These are phyloP conservation scores for Clarias macrocephalus DNA, from an alignment of 2,113 vertebrate species.

Conservation along the genomic window DNA sequence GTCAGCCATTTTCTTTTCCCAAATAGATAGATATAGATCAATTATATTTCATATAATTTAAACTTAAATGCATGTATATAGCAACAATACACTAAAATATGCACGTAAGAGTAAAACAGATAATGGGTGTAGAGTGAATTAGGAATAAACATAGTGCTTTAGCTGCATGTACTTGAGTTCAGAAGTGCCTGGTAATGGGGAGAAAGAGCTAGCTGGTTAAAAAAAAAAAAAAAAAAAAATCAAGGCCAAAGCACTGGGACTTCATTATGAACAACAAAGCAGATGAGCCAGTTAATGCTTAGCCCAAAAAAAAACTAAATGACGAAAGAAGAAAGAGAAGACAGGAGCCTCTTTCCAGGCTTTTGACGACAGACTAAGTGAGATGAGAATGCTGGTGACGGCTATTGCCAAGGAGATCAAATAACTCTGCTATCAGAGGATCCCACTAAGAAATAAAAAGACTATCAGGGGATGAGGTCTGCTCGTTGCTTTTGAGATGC, in stretches of 20 bases:
- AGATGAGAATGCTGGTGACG: background rate
- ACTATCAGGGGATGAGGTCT: background rate
- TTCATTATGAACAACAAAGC: constrained; percentile 1
- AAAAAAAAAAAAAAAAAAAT: background rate
- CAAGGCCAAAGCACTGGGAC: background rate
- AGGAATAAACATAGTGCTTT: background rate
- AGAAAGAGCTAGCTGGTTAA: background rate
- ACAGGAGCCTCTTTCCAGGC: background rate
- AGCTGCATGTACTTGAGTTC: background rate
- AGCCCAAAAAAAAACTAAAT: background rate
- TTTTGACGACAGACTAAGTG: constrained; percentile 7
- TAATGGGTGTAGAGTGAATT: background rate
- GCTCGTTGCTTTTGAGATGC: background rate
- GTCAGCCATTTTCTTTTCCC: no score
- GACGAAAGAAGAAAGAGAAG: background rate
- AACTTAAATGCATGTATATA: background rate
- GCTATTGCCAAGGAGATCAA: constrained; percentile 6
- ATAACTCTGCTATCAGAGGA: constrained; percentile 3
- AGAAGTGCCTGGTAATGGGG: background rate
- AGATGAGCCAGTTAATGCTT: background rate
- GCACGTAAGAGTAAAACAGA: background rate
- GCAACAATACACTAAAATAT: background rate
- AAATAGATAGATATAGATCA: no score
- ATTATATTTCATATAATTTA: background rate
- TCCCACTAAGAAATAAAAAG: constrained; percentile 6